phyloP scores from a whole-genome alignment of 2,888 invertebrate species.

The Cheilosia soror region DNA sequence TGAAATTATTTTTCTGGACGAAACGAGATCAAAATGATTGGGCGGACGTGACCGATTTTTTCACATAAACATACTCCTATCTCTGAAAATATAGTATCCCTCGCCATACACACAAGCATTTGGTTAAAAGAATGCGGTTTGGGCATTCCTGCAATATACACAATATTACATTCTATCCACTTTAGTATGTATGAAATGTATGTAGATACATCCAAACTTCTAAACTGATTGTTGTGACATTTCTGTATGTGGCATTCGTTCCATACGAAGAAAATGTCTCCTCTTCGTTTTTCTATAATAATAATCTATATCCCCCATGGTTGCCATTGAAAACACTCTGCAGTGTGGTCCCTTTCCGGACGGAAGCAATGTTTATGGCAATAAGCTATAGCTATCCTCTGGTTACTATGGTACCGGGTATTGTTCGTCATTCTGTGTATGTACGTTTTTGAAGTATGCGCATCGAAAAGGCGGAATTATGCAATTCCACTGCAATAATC shows the following conservation, averaged over 20 bases:
- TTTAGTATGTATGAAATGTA: background rate
- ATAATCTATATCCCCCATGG: conserved; percentile 36
- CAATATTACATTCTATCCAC: background rate
- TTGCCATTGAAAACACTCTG: conserved; percentile 11
- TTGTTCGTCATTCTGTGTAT: conserved; percentile 8
- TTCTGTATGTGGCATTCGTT: conserved; percentile 31
- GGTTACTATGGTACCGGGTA: conserved; percentile 24
- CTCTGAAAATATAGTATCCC: background rate
- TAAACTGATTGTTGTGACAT: conserved; percentile 49
- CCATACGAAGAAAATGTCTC: conserved; percentile 43
- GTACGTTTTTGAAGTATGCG: conserved; percentile 9
- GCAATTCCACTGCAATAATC: conserved; percentile 54
- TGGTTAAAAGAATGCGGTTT: conserved; percentile 5
- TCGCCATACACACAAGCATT: background rate
- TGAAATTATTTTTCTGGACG: conserved; percentile 22
- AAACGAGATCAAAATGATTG: conserved; percentile 49
- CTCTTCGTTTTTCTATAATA: conserved; percentile 17
- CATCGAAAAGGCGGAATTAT: conserved; percentile 19
- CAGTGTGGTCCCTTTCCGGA: conserved; percentile 26
- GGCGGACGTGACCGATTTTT: conserved; percentile 54
- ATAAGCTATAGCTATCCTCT: conserved; percentile 29
- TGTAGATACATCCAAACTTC: conserved; percentile 6
- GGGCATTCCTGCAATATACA: background rate
- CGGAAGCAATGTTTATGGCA: conserved; percentile 40
- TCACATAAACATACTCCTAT: conserved; percentile 21